These are phyloP conservation scores for Rostratula benghalensis DNA, from an alignment of 2,113 vertebrate genomes.

Conservation along the genomic window DNA sequence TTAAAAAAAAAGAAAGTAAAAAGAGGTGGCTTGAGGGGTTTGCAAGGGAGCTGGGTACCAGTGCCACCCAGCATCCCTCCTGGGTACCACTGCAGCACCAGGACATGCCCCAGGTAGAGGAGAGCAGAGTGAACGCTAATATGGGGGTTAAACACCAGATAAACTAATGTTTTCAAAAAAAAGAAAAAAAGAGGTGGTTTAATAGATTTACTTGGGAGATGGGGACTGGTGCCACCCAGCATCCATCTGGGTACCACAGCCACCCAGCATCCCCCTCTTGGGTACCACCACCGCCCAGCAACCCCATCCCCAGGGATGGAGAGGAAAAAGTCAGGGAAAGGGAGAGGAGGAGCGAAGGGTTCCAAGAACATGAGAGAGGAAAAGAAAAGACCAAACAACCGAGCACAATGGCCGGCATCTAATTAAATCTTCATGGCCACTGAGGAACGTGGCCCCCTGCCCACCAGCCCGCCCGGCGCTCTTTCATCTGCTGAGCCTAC, in stretches of 20 bases:
- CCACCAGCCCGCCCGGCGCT: neutral
- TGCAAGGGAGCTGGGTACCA: neutral
- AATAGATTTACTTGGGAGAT: neutral
- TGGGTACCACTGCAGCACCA: neutral
- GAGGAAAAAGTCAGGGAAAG: neutral
- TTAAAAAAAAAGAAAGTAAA: neutral
- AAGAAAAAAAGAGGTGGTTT: neutral
- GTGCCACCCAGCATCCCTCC: neutral
- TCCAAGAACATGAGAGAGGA: neutral
- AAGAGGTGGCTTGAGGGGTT: neutral
- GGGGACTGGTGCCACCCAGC: neutral
- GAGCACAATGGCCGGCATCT: neutral
- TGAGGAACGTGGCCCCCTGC: neutral
- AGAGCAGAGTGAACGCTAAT: neutral
- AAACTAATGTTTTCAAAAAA: neutral
- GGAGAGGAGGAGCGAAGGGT: neutral
- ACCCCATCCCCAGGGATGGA: neutral
- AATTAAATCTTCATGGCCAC: constrained; percentile 32
- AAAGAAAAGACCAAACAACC: constrained; percentile 10
- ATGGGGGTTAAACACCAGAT: neutral
- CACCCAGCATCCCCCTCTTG: neutral
- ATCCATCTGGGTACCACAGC: neutral
- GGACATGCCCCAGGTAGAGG: neutral
- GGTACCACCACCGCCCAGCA: neutral
- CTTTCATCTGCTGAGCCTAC: neutral